A percentile compares a stretch with the other conserved stretches of the same genome.
These are phyloP conservation scores for Cichladusa arquata DNA, from an alignment of 2,113 vertebrate genomes.

Conservation along the genomic window DNA sequence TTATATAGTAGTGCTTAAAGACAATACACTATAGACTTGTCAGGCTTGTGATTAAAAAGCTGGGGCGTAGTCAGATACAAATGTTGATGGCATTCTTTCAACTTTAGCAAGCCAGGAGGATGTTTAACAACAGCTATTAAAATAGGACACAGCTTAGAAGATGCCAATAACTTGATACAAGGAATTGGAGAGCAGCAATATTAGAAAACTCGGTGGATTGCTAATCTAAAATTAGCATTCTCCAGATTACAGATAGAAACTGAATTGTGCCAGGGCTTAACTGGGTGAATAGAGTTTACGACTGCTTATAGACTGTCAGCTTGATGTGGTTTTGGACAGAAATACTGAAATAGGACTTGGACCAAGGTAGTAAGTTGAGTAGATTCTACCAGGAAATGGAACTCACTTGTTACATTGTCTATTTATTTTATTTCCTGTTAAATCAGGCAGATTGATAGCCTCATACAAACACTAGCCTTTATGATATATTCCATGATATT, in stretches of 20 bases:
- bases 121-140: not conserved
- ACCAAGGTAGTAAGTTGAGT: not conserved
- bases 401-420: not conserved
- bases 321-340: not conserved
- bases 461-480: not conserved
- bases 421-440: not conserved
- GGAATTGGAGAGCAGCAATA: not conserved
- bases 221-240: not conserved
- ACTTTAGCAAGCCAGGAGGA: not conserved
- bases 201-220: not conserved
- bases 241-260: not conserved
- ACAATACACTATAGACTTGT: not conserved
- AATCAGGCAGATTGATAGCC: not conserved
- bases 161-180: not conserved
- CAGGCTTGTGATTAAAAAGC: not conserved
- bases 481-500: not conserved
- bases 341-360: not conserved
- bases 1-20: not conserved
- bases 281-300: accelerated
- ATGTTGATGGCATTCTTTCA: not conserved
- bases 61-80: not conserved
- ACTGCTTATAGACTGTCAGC: not conserved
- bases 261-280: not conserved
- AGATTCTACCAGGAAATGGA: not conserved
- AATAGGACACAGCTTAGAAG: not conserved